phyloP scores from a whole-genome alignment of 1,140 invertebrate genomes.

The Rhizoglyphus robini region DNA sequence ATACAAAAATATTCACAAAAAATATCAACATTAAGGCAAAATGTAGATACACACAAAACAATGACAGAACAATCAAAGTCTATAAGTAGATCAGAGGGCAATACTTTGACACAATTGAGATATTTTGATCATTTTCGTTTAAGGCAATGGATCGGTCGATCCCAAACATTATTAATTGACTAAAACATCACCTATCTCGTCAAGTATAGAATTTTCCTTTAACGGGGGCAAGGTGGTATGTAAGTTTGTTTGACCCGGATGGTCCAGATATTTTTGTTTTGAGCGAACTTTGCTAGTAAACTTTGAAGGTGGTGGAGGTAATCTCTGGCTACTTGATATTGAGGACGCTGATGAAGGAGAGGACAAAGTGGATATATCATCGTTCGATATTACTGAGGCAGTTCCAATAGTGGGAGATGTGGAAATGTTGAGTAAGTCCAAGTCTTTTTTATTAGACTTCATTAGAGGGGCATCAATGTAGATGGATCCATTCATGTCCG shows the following conservation, averaged over 20 bases:
- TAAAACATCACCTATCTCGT: too few species aligned
- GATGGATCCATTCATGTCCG: constrained; percentile 50
- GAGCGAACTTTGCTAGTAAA: neutral
- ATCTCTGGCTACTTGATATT: neutral
- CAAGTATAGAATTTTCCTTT: too few species aligned
- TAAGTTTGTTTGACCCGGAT: neutral
- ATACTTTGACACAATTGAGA: too few species aligned
- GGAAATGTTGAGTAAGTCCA: neutral
- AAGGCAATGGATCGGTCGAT: too few species aligned
- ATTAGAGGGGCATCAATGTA: constrained; percentile 47
- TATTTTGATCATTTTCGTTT: too few species aligned
- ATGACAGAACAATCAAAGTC: too few species aligned
- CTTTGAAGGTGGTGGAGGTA: neutral
- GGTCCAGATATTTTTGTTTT: neutral
- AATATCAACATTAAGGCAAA: too few species aligned
- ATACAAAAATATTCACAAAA: too few species aligned
- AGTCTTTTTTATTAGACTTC: neutral
- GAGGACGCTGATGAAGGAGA: neutral
- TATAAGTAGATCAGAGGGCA: too few species aligned
- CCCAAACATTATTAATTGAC: too few species aligned
- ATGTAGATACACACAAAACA: too few species aligned
- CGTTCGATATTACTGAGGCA: neutral
- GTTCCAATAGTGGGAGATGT: neutral
- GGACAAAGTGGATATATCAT: neutral
- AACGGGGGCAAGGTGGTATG: neutral